A percentile compares a stretch with the other conserved stretches of the same genome.
Conservation (phyloP, 2,888 invertebrate genomes). For the Amaurobius ferox region DNA sequence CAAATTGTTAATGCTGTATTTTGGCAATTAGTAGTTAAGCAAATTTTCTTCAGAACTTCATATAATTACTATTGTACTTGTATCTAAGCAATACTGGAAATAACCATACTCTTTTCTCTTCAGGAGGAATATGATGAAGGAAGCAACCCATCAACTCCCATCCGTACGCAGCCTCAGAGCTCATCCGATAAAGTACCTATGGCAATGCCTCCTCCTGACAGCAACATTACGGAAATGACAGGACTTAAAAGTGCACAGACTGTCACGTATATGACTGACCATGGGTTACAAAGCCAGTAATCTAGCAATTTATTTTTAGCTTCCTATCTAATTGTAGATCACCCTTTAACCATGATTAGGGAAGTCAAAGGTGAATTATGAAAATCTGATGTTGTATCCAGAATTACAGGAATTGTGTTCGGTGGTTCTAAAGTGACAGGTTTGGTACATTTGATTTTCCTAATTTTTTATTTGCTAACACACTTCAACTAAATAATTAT, state of each 20-base stretch:
- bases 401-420: not conserved
- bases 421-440: not conserved
- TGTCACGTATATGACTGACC: conserved; percentile 66
- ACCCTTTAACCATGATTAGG: conserved; percentile 19
- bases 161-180: conserved; percentile 60
- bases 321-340: conserved; percentile 54
- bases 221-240: conserved; percentile 60
- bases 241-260: conserved; percentile 65
- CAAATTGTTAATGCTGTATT: no score
- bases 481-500: no score
- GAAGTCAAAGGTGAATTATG: not conserved
- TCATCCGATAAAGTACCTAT: conserved; percentile 30
- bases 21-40: no score
- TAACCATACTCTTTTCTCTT: not conserved
- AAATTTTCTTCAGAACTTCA: no score
- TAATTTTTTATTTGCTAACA: not conserved
- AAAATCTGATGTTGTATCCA: not conserved
- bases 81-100: no score
- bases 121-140: conserved; percentile 66
- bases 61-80: no score
- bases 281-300: conserved; percentile 50
- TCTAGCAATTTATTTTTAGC: conserved; percentile 34
- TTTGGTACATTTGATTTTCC: not conserved
- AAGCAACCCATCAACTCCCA: conserved; percentile 48
- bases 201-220: conserved; percentile 50